These are phyloP conservation scores for Stegodyphus dumicola DNA, from an alignment of 1,140 invertebrate genomes.

Conservation along the genomic window DNA sequence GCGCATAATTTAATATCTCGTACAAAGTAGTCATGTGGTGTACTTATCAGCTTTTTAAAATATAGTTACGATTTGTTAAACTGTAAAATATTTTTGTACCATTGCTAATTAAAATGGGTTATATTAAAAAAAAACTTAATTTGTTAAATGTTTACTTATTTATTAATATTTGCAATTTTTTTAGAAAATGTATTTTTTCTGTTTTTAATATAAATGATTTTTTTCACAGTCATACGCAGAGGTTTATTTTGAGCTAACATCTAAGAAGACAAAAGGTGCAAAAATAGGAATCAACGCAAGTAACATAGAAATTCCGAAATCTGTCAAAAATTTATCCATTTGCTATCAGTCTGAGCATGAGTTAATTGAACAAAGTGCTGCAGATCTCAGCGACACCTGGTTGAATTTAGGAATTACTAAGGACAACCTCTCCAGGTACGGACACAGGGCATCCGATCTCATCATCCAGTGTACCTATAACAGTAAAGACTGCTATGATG, in stretches of 20 bases:
- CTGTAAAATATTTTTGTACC: no score
- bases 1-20: no score
- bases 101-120: no score
- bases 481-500: slow-evolving; percentile 59
- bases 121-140: no score
- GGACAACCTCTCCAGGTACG: slow-evolving; percentile 61
- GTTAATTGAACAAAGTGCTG: slow-evolving; percentile 31
- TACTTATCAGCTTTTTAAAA: no score
- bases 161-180: no score
- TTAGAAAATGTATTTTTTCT: no score
- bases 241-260: not conserved
- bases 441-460: slow-evolving; percentile 62
- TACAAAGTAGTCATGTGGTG: no score
- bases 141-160: no score
- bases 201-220: not conserved
- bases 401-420: slow-evolving; percentile 62
- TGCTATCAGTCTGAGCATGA: slow-evolving; percentile 52
- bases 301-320: no score
- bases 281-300: not conserved
- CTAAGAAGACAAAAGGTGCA: not conserved
- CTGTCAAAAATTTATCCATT: not conserved
- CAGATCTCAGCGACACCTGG: slow-evolving; percentile 63
- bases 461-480: slow-evolving; percentile 63
- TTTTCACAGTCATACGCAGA: not conserved
- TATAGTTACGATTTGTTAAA: no score